Conservation (phyloP, 2,113 vertebrate species). For the Neotoma lepida region DNA sequence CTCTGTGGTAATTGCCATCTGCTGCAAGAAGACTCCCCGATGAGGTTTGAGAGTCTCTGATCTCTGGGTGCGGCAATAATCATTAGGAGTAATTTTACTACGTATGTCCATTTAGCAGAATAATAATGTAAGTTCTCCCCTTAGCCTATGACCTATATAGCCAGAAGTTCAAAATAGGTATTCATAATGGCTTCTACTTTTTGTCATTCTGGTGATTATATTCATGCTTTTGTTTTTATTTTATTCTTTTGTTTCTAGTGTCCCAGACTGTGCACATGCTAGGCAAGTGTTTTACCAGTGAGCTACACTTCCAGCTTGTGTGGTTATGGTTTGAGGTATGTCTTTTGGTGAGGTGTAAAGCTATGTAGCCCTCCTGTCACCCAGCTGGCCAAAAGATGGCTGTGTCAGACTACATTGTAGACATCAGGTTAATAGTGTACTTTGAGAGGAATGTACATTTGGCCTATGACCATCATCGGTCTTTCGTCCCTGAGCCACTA, state of each 20-base stretch:
- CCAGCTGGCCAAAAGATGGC: constrained; percentile 33
- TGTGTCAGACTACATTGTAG: not conserved
- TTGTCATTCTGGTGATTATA: not conserved
- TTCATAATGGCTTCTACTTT: not conserved
- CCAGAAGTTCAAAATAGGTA: not conserved
- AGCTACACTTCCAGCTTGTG: not conserved
- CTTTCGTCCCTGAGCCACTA: constrained; percentile 36
- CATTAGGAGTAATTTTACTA: not conserved
- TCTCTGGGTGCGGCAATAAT: not conserved
- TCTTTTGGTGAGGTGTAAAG: constrained; percentile 41
- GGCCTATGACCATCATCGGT: constrained; percentile 33
- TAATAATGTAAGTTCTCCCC: not conserved
- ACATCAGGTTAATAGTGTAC: not conserved
- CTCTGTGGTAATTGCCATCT: not conserved
- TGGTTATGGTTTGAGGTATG: not conserved
- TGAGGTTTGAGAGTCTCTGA: not conserved
- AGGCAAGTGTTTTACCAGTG: not conserved
- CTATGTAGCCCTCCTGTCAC: not conserved
- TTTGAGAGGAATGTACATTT: constrained; percentile 16
- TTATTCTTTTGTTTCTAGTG: not conserved
- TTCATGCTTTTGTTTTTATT: not conserved
- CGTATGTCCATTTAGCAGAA: not conserved
- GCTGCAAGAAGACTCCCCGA: not conserved
- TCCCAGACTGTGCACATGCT: not conserved
- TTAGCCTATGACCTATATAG: not conserved